phyloP scores from a whole-genome alignment of 2,113 vertebrate genomes.

The Saguinus midas region DNA sequence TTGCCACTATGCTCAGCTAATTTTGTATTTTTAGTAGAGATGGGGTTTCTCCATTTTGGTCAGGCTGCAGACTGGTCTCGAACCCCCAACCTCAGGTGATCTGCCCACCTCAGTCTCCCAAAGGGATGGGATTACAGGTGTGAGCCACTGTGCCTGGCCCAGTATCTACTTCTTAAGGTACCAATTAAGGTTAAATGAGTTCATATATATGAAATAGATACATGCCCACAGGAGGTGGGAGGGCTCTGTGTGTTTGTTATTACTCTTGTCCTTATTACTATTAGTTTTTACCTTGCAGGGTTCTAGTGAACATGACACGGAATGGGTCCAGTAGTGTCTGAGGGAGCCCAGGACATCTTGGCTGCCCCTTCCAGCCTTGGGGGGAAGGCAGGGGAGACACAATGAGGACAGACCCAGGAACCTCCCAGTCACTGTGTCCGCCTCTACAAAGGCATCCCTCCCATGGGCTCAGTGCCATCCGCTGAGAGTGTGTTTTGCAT shows the following conservation, averaged over 20 bases:
- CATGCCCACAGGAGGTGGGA: not conserved
- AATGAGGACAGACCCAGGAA: not conserved
- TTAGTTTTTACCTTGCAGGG: not conserved
- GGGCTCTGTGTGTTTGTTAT: not conserved
- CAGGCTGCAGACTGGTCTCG: too few species aligned
- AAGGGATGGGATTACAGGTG: too few species aligned
- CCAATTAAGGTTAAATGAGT: not conserved
- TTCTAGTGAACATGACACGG: not conserved
- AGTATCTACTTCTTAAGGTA: not conserved
- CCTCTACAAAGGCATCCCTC: fast-evolving
- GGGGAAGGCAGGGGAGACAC: not conserved
- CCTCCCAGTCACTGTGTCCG: too few species aligned
- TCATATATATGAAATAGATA: not conserved
- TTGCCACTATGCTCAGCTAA: too few species aligned
- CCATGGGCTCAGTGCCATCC: fast-evolving
- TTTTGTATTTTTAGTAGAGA: too few species aligned
- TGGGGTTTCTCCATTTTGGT: too few species aligned
- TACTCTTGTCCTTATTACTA: not conserved
- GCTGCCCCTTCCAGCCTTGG: too few species aligned
- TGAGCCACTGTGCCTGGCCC: too few species aligned
- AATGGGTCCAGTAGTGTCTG: not conserved
- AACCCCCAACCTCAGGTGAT: too few species aligned
- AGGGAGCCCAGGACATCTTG: not conserved
- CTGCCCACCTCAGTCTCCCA: too few species aligned
- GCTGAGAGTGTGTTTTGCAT: fast-evolving